Base-by-base conservation (phyloP, 2,888 invertebrate genomes). In the Erebia ligea region DNA sequence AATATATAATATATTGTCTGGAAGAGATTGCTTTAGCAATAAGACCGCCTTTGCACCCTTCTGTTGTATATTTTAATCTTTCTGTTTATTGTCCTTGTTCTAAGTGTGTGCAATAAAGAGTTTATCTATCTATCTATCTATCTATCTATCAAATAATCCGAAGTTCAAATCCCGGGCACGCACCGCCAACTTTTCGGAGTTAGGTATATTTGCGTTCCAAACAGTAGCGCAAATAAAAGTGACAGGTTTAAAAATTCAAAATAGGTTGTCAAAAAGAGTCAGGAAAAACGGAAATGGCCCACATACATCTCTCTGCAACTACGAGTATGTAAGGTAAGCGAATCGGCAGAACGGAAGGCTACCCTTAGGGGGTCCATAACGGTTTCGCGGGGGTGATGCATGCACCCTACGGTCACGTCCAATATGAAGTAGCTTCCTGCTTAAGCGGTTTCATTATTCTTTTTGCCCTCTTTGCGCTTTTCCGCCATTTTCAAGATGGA, bases 381-480 rank as follows among this genome's bases (percentile, higher is more conserved):
- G 88, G 89, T 87, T 87, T 86, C 85, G 81, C 58, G 58, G 81
- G 81, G 80, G 80, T 86, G 86, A 88, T 88, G 86, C 91, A 92
- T 91, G 90, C 91, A 91, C 92, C 92, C 91, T 91, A 85, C 80
- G 84, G 90, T 92, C 92, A 92, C 92, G 92, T 92, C 86, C 86
- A 86, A 84, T 89, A 92, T 90, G 90, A 88, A 92, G 88, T 87
- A 86, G 90, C 90, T 88, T 87, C 89, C 89, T 88, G 90, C 85
- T 88, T 91, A 89, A 90, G 86, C 85, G 85, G 84, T 86, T 86
- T 84, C 90, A 91, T 91, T 91, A 91, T 90, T 92, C 88, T 90
- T 85, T 84, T 74, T 73, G 76, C 73, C 78, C 78, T 73, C 75
- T 72, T 62, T 73, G 71, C 82, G 86, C 84, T 81, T 62, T 62